Evolutionary conservation across 2,888 invertebrate species (phyloP).

Genomic region (Volucella inflata): DNA sequence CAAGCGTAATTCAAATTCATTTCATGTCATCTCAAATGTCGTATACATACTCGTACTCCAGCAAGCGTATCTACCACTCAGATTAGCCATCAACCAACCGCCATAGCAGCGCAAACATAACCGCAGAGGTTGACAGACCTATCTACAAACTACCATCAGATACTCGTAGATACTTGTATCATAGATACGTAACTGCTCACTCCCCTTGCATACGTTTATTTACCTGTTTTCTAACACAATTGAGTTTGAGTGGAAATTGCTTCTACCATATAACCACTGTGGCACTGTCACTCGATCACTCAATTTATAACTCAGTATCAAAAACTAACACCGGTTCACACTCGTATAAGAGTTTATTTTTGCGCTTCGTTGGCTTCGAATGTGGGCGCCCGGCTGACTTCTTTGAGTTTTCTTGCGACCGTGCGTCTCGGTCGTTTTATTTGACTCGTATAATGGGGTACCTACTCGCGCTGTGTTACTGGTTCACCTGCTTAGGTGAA

Average conservation of each 20-base stretch:
- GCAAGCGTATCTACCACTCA: conserved; percentile 14
- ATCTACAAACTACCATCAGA: conserved; percentile 52
- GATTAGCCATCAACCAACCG: conserved; percentile 54
- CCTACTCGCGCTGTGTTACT: conserved; percentile 71
- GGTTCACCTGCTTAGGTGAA: conserved; percentile 76
- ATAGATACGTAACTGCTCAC: neutral
- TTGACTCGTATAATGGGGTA: conserved; percentile 60
- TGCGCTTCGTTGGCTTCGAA: conserved; percentile 49
- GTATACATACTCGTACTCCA: neutral
- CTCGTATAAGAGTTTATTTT: conserved; percentile 72
- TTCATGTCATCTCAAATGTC: neutral
- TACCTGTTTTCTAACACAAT: conserved; percentile 24
- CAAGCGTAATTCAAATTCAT: conserved; percentile 50
- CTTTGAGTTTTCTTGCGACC: conserved; percentile 22
- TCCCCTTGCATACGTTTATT: conserved; percentile 34
- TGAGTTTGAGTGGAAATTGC: conserved; percentile 39
- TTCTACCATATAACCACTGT: neutral
- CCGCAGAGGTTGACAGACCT: conserved; percentile 9
- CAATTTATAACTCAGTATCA: conserved; percentile 26
- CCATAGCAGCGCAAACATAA: conserved; percentile 39
- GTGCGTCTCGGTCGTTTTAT: conserved; percentile 32
- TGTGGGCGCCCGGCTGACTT: conserved; percentile 38
- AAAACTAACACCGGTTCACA: conserved; percentile 37
- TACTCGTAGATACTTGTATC: conserved; percentile 33
- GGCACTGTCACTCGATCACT: conserved; percentile 41